These are phyloP conservation scores for Elmis aenea DNA, from an alignment of 2,888 invertebrate genomes.

Conservation along the genomic window DNA sequence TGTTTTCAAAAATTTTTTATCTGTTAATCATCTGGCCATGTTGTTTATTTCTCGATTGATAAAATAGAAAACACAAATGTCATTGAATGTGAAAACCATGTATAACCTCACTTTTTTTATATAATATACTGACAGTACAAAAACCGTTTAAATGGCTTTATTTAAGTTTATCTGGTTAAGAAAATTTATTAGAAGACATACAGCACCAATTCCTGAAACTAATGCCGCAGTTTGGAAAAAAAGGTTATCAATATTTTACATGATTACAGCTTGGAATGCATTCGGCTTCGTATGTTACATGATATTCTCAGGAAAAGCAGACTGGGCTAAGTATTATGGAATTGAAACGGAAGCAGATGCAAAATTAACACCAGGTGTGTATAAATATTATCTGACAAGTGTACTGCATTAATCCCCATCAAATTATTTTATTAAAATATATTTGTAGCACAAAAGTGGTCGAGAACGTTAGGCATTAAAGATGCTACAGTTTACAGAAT, in stretches of 20 bases:
- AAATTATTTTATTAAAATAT: conserved; percentile 3
- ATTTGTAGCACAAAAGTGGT: conserved; percentile 53
- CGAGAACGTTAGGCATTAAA: conserved; percentile 52
- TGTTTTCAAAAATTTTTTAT: neutral
- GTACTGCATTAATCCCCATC: too few relatives aligned
- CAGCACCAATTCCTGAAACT: conserved; percentile 49
- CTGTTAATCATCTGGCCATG: neutral
- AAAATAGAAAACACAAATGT: neutral
- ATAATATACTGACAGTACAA: too few relatives aligned
- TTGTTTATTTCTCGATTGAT: neutral
- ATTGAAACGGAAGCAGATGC: conserved; percentile 58
- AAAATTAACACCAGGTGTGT: conserved; percentile 53
- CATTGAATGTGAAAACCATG: neutral
- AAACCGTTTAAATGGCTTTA: conserved; percentile 42
- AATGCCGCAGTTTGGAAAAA: conserved; percentile 57
- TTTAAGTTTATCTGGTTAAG: conserved; percentile 51
- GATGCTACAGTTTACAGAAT: conserved; percentile 55
- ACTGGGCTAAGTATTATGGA: conserved; percentile 65
- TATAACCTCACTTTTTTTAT: too few relatives aligned
- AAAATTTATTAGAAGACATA: conserved; percentile 47
- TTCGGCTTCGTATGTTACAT: conserved; percentile 61
- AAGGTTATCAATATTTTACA: conserved; percentile 59
- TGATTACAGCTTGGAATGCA: conserved; percentile 66
- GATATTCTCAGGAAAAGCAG: conserved; percentile 55
- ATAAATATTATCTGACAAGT: too few relatives aligned